These are phyloP conservation scores for Thecophora atra DNA, from an alignment of 2,888 invertebrate species.

Conservation along the genomic window DNA sequence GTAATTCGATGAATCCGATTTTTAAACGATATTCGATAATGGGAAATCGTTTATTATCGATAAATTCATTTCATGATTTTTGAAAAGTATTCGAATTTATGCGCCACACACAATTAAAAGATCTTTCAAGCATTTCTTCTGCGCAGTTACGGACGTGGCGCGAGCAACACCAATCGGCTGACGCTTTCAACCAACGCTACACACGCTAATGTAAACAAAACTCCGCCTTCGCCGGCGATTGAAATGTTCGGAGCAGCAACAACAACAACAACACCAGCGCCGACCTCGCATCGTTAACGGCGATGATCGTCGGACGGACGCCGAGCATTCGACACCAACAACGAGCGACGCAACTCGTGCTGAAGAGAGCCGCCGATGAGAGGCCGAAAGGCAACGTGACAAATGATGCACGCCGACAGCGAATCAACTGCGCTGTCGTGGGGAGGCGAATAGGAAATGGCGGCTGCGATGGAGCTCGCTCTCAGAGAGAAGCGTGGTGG, in stretches of 20 bases:
- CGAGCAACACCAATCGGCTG: slow-evolving; percentile 52
- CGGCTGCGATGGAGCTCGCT: slow-evolving; percentile 10
- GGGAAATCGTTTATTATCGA: too few species aligned
- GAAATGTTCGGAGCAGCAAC: slow-evolving; percentile 37
- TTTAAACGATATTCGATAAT: too few species aligned
- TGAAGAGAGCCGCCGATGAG: too few species aligned
- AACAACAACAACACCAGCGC: slow-evolving; percentile 15
- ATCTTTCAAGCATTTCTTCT: slow-evolving; percentile 51
- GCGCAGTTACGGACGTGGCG: slow-evolving; percentile 24
- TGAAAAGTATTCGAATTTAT: not conserved
- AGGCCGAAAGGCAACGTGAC: not conserved
- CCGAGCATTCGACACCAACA: not conserved
- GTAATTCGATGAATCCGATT: too few species aligned
- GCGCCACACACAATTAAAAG: slow-evolving; percentile 53
- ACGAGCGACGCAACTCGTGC: too few species aligned
- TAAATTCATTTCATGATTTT: too few species aligned
- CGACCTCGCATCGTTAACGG: not conserved
- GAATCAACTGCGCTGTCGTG: slow-evolving; percentile 12
- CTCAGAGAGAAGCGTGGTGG: slow-evolving; percentile 11
- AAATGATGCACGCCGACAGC: not conserved
- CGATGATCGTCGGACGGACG: not conserved
- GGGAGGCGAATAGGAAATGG: slow-evolving; percentile 15
- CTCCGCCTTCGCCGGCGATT: slow-evolving; percentile 56
- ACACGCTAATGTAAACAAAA: slow-evolving; percentile 61
- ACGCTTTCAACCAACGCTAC: slow-evolving; percentile 57